These are phyloP conservation scores for Macropus fuliginosus DNA, from an alignment of 2,797 vertebrate genomes.

Conservation along the genomic window DNA sequence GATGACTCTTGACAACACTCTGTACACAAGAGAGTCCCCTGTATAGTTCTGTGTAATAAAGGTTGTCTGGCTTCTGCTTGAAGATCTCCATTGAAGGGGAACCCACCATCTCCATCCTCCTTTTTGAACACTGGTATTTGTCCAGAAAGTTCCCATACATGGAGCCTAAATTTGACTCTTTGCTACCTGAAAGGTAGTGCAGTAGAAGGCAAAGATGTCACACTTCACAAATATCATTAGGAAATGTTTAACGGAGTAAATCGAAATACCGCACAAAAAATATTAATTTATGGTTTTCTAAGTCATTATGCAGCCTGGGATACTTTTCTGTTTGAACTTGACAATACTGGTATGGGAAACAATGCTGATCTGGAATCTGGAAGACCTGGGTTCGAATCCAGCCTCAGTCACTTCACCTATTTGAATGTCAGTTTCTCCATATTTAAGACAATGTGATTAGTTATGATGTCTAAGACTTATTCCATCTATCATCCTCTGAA, in stretches of 20 bases:
- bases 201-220: neutral
- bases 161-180: neutral
- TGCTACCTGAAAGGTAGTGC: neutral
- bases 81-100: neutral
- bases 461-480: neutral
- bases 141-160: neutral
- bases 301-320: neutral
- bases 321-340: neutral
- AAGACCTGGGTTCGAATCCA: neutral
- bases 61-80: neutral
- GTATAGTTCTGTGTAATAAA: neutral
- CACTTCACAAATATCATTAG: neutral
- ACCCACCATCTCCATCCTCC: neutral
- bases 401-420: neutral
- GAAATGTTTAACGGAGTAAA: neutral
- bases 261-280: neutral
- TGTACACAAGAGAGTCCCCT: neutral
- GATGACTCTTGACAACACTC: neutral
- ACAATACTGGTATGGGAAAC: neutral
- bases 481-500: neutral
- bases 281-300: neutral
- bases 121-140: neutral
- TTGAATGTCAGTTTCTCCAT: neutral
- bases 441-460: neutral
- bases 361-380: neutral